Conservation (phyloP, 2,888 invertebrate species). For the Agonopterix subpropinquella region DNA sequence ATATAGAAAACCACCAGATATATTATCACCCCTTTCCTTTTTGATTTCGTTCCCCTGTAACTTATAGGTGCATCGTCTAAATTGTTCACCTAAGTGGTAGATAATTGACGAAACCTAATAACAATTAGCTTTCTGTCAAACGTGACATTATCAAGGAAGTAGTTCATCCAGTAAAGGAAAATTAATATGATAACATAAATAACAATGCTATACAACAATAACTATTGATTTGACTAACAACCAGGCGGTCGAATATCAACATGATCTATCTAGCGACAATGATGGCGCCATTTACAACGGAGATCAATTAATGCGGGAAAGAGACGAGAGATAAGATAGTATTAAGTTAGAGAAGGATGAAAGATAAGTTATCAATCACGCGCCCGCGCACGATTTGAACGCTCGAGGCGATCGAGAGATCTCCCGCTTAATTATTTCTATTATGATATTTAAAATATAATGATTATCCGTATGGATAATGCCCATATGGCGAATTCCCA, state of each 20-base stretch:
- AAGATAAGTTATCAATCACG: conserved; percentile 66
- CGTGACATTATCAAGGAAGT: neutral
- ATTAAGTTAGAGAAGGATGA: conserved; percentile 32
- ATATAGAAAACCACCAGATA: too few relatives aligned
- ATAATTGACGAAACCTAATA: too few relatives aligned
- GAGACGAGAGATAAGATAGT: conserved; percentile 26
- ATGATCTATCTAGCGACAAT: conserved; percentile 63
- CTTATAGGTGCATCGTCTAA: too few relatives aligned
- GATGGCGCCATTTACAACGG: conserved; percentile 63
- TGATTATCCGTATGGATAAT: conserved; percentile 48
- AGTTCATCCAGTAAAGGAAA: neutral
- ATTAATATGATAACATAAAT: conserved; percentile 13
- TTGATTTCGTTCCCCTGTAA: too few relatives aligned
- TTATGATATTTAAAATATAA: conserved; percentile 72
- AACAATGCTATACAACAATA: conserved; percentile 30
- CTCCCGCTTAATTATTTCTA: conserved; percentile 71
- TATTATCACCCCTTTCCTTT: too few relatives aligned
- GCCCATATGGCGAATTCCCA: conserved; percentile 58
- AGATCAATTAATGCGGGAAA: conserved; percentile 64
- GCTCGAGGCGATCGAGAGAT: conserved; percentile 64
- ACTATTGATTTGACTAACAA: conserved; percentile 57
- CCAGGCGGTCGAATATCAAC: conserved; percentile 47
- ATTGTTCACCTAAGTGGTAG: too few relatives aligned
- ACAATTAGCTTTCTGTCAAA: too few relatives aligned
- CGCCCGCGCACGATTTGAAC: conserved; percentile 61